phyloP scores from a whole-genome alignment of 2,113 vertebrate genomes.

The Indicator indicator region DNA sequence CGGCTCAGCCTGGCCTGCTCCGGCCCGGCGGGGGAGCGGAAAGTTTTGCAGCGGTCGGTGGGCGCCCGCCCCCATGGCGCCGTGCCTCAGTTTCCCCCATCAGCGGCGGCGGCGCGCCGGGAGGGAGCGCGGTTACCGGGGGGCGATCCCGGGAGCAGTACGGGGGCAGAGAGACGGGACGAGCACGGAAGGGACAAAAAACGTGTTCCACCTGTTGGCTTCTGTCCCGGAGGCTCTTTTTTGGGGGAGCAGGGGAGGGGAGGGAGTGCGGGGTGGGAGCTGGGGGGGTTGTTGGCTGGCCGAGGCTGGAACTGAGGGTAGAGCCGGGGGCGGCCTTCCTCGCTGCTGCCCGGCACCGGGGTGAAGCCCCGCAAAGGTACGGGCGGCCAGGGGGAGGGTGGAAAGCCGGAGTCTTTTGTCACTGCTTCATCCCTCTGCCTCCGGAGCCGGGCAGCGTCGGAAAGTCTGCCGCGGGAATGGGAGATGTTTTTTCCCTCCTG shows the following conservation, averaged over 20 bases:
- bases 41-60: neutral
- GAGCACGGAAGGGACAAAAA: neutral
- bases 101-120: neutral
- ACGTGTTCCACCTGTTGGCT: conserved; percentile 79
- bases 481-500: conserved; percentile 29
- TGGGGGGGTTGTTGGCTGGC: neutral
- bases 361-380: neutral
- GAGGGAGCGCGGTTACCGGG: neutral
- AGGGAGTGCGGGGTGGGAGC: too few relatives aligned
- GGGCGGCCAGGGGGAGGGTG: neutral
- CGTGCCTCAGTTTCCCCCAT: neutral
- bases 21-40: neutral
- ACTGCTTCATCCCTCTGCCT: conserved; percentile 24
- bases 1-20: neutral
- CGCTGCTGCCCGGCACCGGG: neutral
- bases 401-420: conserved; percentile 48
- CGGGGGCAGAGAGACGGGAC: neutral
- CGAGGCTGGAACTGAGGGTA: conserved; percentile 49
- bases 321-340: conserved; percentile 8
- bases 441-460: neutral
- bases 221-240: conserved; percentile 59
- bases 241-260: too few relatives aligned
- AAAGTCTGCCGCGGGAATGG: conserved; percentile 27
- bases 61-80: neutral
- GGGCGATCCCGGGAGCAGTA: conserved; percentile 21